These are phyloP conservation scores for Sylvilagus floridanus DNA, from an alignment of 2,797 vertebrate genomes.

Conservation along the genomic window DNA sequence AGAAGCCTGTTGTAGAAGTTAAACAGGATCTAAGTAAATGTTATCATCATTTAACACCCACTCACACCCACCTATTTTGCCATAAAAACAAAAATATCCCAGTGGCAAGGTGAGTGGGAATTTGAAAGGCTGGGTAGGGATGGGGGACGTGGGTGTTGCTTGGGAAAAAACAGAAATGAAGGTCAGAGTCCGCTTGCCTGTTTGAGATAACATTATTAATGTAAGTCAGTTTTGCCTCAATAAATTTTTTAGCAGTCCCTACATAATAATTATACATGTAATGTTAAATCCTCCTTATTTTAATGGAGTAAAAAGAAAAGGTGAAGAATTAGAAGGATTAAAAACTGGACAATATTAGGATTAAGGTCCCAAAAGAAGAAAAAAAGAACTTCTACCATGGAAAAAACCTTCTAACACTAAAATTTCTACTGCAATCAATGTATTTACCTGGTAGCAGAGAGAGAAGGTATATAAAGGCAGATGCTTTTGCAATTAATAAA, in stretches of 20 bases:
- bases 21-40: background rate
- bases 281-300: background rate
- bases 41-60: background rate
- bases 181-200: background rate
- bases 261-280: background rate
- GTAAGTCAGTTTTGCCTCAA: background rate
- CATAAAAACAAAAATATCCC: background rate
- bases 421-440: background rate
- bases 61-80: background rate
- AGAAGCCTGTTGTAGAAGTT: background rate
- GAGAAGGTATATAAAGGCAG: background rate
- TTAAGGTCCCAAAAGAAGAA: background rate
- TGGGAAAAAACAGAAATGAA: slow-evolving; percentile 26
- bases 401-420: slow-evolving; percentile 11
- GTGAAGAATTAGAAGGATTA: background rate
- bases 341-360: background rate
- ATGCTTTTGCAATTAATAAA: background rate
- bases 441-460: background rate
- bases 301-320: background rate
- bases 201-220: slow-evolving; percentile 11
- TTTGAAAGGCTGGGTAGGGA: background rate
- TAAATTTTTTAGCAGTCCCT: background rate
- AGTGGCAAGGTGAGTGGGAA: background rate
- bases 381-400: background rate
- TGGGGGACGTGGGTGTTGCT: background rate